Evolutionary conservation across 2,113 vertebrate species (phyloP).

Genomic region (Corydoras maculifer): DNA sequence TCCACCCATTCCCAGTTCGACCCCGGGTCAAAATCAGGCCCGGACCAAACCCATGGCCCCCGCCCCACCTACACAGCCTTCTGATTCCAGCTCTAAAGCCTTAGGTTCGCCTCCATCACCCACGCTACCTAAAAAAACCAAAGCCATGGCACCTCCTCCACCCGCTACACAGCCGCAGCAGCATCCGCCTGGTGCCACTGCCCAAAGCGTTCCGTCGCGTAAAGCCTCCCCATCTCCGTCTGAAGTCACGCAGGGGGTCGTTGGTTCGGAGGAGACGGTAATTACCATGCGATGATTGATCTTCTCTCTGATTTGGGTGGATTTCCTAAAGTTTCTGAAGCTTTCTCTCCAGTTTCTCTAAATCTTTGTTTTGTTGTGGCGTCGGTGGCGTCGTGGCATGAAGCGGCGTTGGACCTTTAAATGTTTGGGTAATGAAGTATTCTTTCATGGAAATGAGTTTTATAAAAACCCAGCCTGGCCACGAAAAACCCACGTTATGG

Average conservation of each 20-base stretch:
- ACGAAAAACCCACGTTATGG: too few relatives aligned
- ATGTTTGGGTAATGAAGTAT: too few relatives aligned
- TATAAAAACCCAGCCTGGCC: too few relatives aligned
- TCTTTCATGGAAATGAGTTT: too few relatives aligned
- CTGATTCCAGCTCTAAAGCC: conserved; percentile 5
- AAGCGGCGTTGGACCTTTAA: too few relatives aligned
- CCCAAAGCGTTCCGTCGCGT: conserved; percentile 1
- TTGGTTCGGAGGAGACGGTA: conserved; percentile 58
- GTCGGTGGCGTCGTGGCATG: too few relatives aligned
- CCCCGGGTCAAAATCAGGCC: too few relatives aligned
- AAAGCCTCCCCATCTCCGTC: conserved; percentile 35
- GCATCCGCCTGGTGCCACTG: background rate
- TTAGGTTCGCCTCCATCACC: conserved; percentile 1
- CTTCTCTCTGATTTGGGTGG: conserved; percentile 34
- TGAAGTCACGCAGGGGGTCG: conserved; percentile 43
- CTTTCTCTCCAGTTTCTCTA: background rate
- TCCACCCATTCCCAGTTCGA: too few relatives aligned
- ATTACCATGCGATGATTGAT: conserved; percentile 43
- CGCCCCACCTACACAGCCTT: too few relatives aligned
- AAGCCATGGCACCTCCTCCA: conserved; percentile 48
- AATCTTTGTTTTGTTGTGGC: too few relatives aligned
- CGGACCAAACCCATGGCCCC: too few relatives aligned
- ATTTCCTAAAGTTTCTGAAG: background rate
- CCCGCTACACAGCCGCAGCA: background rate
- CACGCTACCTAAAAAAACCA: conserved; percentile 45